Evolutionary conservation across 2,888 invertebrate species (phyloP).

Genomic region (Latrodectus elegans): DNA sequence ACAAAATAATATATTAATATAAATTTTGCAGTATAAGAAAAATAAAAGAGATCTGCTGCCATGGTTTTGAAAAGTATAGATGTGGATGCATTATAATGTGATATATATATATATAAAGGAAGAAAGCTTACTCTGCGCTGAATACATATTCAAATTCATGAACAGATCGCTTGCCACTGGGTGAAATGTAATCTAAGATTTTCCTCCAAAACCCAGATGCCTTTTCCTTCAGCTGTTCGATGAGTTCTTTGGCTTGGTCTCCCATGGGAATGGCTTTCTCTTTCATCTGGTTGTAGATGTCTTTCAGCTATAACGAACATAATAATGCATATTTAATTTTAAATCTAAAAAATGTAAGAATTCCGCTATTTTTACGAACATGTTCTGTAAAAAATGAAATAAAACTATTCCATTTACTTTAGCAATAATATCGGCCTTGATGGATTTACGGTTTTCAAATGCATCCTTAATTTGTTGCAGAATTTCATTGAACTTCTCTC

Average conservation of each 20-base stretch:
- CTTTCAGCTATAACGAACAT: constrained; percentile 20
- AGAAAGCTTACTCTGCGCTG: too few relatives aligned
- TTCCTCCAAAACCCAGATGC: constrained; percentile 37
- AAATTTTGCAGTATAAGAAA: too few relatives aligned
- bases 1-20: too few relatives aligned
- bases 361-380: too few relatives aligned
- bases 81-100: too few relatives aligned
- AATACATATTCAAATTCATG: background rate
- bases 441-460: background rate
- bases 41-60: too few relatives aligned
- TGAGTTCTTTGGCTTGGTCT: constrained; percentile 33
- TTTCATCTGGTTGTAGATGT: constrained; percentile 24
- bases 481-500: background rate
- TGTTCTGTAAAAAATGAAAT: too few relatives aligned
- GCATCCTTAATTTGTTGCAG: background rate
- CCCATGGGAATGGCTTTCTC: constrained; percentile 27
- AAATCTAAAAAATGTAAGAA: too few relatives aligned
- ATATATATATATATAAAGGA: too few relatives aligned
- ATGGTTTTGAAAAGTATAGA: too few relatives aligned
- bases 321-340: too few relatives aligned
- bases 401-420: background rate
- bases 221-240: constrained; percentile 42
- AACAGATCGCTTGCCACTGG: background rate
- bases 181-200: constrained; percentile 26
- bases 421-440: background rate